A percentile compares a stretch with the other conserved stretches of the same genome.
Conservation (phyloP, 2,888 invertebrate genomes). For the Gymnoscelis rufifasciata region DNA sequence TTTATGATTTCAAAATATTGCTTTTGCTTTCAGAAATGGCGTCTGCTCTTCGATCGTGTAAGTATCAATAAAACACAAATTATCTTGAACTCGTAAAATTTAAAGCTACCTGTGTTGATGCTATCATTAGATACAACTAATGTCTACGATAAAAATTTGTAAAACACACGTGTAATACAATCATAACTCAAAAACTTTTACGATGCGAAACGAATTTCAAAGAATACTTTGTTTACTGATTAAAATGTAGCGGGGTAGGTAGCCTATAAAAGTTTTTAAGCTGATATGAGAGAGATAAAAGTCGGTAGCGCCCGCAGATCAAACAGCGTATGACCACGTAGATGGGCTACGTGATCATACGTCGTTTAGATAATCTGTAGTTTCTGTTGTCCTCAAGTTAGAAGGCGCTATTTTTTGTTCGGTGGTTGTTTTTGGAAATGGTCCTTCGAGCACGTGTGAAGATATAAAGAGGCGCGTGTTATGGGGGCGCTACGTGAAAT, state of each 20-base stretch:
- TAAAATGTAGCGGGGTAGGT: constrained; percentile 65
- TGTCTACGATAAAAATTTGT: no score
- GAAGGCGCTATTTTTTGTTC: constrained; percentile 64
- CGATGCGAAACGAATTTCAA: constrained; percentile 64
- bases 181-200: constrained; percentile 61
- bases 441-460: constrained; percentile 59
- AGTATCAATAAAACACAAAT: constrained; percentile 38
- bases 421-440: constrained; percentile 58
- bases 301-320: constrained; percentile 59
- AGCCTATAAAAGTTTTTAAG: constrained; percentile 52
- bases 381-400: constrained; percentile 21
- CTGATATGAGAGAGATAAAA: constrained; percentile 57
- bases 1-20: no score
- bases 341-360: no score
- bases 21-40: constrained; percentile 86
- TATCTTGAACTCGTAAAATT: constrained; percentile 2
- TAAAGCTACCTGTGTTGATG: constrained; percentile 8
- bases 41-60: constrained; percentile 91
- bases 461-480: constrained; percentile 46
- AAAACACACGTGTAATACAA: constrained; percentile 35
- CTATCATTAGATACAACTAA: no score
- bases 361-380: constrained; percentile 65
- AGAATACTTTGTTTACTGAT: constrained; percentile 64
- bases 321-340: constrained; percentile 66
- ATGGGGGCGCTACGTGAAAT: constrained; percentile 54